Percentiles rank a stretch among this genome's conserved stretches.
phyloP scores from a whole-genome alignment of 2,113 vertebrate species.

The Mugil cephalus region DNA sequence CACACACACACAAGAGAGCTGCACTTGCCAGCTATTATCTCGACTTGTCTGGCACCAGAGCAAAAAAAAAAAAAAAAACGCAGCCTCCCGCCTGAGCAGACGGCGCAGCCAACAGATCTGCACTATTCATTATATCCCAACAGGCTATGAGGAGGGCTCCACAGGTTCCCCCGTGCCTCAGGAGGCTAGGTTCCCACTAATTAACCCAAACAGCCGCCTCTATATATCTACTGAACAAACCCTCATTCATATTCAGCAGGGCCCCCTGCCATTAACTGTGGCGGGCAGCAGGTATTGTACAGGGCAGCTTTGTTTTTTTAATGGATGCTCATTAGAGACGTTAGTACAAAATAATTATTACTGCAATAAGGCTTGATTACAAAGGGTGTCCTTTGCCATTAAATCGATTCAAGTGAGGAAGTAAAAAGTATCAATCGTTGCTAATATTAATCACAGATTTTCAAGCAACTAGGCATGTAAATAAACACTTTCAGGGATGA shows the following conservation, averaged over 20 bases:
- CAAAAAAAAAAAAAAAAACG: conserved; percentile 17
- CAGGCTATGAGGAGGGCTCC: conserved; percentile 40
- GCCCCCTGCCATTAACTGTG: conserved; percentile 42
- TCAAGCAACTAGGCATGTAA: background rate
- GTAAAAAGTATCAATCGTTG: conserved; percentile 6
- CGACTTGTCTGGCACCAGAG: conserved; percentile 17
- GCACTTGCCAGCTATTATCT: conserved; percentile 37
- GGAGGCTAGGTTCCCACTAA: conserved; percentile 62
- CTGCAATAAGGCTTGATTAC: conserved; percentile 59
- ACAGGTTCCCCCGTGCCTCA: conserved; percentile 44
- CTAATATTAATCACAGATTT: conserved; percentile 2
- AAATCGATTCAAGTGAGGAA: conserved; percentile 26
- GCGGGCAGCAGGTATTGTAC: conserved; percentile 61
- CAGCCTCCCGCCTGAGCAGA: conserved; percentile 21
- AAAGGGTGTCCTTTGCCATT: conserved; percentile 28
- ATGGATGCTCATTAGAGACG: conserved; percentile 61
- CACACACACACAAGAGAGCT: conserved; percentile 2
- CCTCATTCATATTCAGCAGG: conserved; percentile 68
- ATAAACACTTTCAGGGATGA: background rate
- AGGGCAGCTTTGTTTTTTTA: conserved; percentile 57
- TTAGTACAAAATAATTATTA: conserved; percentile 67
- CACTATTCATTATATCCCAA: conserved; percentile 57
- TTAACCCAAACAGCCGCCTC: conserved; percentile 67
- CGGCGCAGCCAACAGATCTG: conserved; percentile 27
- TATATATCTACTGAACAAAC: conserved; percentile 50